These are phyloP conservation scores for Gallinago paraguaiae DNA, from an alignment of 2,113 vertebrate species.

Conservation along the genomic window DNA sequence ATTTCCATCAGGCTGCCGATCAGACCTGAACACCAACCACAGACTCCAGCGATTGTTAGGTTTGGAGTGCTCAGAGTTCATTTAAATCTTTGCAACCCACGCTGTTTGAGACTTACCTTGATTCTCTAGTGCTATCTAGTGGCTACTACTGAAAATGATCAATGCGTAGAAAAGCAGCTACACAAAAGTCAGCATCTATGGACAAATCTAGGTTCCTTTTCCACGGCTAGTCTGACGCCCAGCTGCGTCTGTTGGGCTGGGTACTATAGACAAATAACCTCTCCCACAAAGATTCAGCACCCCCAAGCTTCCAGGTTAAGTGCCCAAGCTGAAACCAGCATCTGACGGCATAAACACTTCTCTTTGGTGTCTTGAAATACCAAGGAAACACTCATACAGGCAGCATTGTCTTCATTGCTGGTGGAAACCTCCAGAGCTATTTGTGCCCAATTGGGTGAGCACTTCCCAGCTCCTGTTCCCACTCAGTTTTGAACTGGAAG, in stretches of 20 bases:
- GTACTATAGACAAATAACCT: background rate
- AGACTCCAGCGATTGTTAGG: background rate
- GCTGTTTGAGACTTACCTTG: background rate
- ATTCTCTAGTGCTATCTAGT: slow-evolving; percentile 74
- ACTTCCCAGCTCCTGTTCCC: background rate
- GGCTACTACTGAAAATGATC: slow-evolving; percentile 1
- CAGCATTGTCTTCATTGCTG: background rate
- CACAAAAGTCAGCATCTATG: background rate
- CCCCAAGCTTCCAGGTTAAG: background rate
- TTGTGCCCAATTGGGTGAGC: background rate
- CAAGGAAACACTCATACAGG: background rate
- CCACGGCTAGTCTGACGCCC: background rate
- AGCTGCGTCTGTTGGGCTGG: background rate
- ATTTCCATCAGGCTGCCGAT: background rate
- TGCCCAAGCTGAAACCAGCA: background rate
- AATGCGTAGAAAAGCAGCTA: background rate
- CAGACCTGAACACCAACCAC: background rate
- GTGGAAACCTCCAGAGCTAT: background rate
- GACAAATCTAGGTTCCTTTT: background rate
- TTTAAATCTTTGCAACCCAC: background rate
- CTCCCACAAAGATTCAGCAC: background rate
- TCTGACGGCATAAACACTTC: background rate
- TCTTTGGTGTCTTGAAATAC: background rate
- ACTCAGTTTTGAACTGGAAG: background rate
- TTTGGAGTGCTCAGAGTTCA: rapidly evolving